These are phyloP conservation scores for Pandemis heparana DNA, from an alignment of 2,888 invertebrate species.

Conservation along the genomic window DNA sequence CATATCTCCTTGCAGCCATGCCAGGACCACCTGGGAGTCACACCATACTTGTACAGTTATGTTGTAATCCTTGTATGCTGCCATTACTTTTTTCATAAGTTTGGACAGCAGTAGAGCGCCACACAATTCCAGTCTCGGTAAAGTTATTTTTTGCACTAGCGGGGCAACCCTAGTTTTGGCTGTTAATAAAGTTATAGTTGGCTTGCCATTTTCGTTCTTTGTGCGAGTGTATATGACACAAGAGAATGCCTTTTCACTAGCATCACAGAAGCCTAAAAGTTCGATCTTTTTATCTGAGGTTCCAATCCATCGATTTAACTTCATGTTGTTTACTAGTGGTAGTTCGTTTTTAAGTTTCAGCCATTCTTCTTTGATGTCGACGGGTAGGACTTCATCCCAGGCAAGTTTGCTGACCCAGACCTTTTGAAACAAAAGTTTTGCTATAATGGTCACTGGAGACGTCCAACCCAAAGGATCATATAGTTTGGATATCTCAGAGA, in stretches of 20 bases:
- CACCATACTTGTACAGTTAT: slow-evolving; percentile 40
- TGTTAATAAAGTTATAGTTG: slow-evolving; percentile 29
- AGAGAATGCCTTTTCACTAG: slow-evolving; percentile 46
- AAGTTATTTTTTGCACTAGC: slow-evolving; percentile 35
- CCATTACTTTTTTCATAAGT: slow-evolving; percentile 37
- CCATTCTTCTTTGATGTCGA: slow-evolving; percentile 26
- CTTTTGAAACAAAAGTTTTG: slow-evolving; percentile 44
- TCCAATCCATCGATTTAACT: slow-evolving; percentile 39
- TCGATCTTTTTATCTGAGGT: slow-evolving; percentile 30
- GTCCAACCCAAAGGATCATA: slow-evolving; percentile 17
- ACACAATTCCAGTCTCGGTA: slow-evolving; percentile 46
- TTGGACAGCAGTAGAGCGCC: slow-evolving; percentile 43
- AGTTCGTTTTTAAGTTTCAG: slow-evolving; percentile 18
- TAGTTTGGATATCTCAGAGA: slow-evolving; percentile 39
- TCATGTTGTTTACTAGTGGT: not conserved
- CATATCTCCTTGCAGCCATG: slow-evolving; percentile 41
- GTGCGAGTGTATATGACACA: slow-evolving; percentile 41
- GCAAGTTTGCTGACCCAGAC: slow-evolving; percentile 41
- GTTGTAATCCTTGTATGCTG: not conserved
- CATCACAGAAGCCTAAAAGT: slow-evolving; percentile 47
- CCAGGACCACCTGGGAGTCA: slow-evolving; percentile 44
- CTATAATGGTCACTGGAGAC: slow-evolving; percentile 25
- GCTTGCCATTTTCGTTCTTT: slow-evolving; percentile 18
- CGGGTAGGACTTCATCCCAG: slow-evolving; percentile 43
- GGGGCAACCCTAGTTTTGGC: slow-evolving; percentile 47